phyloP scores from a whole-genome alignment of 2,888 invertebrate genomes.

The Eristalinus aeneus region DNA sequence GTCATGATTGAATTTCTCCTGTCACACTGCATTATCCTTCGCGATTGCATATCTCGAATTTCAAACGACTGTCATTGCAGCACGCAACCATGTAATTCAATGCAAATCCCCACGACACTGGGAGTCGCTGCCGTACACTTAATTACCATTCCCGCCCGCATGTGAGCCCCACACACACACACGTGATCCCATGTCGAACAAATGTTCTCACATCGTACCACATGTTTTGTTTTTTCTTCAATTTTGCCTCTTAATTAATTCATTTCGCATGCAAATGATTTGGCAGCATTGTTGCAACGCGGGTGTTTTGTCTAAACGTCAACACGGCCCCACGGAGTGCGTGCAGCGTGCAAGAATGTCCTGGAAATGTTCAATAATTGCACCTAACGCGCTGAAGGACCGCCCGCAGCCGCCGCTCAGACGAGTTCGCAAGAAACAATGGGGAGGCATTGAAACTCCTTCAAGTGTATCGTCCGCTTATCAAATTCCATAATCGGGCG shows the following conservation, averaged over 20 bases:
- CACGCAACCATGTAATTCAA: conserved; percentile 35
- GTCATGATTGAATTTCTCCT: conserved; percentile 14
- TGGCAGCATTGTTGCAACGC: neutral
- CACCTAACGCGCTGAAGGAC: neutral
- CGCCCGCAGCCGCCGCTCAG: neutral
- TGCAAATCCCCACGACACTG: conserved; percentile 22
- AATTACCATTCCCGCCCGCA: conserved; percentile 6
- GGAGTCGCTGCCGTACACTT: conserved; percentile 15
- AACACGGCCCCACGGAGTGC: neutral
- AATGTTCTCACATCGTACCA: conserved; percentile 29
- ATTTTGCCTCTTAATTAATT: neutral
- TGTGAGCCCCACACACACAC: neutral
- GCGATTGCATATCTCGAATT: conserved; percentile 13
- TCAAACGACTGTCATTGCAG: conserved; percentile 22
- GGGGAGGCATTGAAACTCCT: neutral
- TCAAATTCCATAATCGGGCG: conserved; percentile 2
- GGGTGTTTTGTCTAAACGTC: neutral
- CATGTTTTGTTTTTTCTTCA: neutral
- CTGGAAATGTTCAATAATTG: neutral
- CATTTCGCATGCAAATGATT: neutral
- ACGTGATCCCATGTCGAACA: conserved; percentile 21
- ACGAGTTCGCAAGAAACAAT: neutral
- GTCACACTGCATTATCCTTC: conserved; percentile 36
- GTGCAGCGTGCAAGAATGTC: neutral
- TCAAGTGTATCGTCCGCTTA: neutral